Percentiles rank a stretch among this genome's conserved stretches.
These are phyloP conservation scores for Oryzaephilus surinamensis DNA, from an alignment of 1,140 invertebrate genomes.

Conservation along the genomic window DNA sequence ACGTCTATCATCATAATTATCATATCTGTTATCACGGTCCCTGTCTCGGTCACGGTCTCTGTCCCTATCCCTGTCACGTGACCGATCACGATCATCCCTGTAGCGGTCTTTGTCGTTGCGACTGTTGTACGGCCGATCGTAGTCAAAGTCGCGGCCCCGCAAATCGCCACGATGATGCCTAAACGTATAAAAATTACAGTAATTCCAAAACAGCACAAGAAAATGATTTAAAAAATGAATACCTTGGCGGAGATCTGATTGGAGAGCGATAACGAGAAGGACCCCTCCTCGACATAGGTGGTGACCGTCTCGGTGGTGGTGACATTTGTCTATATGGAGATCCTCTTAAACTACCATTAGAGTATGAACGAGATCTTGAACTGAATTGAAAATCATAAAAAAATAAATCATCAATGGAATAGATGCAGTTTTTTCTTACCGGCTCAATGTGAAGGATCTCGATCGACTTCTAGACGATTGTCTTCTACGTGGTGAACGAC, in stretches of 20 bases:
- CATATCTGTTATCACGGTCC: constrained; percentile 12
- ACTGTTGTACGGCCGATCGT: too few species aligned
- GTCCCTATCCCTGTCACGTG: constrained; percentile 5
- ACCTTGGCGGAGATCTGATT: constrained; percentile 42
- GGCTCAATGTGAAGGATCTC: constrained; percentile 40
- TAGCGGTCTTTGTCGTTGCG: constrained; percentile 8
- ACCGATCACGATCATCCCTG: constrained; percentile 12
- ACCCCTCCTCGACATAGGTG: constrained; percentile 20
- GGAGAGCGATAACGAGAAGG: constrained; percentile 42
- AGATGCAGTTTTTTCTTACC: constrained; percentile 32
- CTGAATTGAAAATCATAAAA: constrained; percentile 27
- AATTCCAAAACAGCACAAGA: neutral
- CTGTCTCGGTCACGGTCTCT: constrained; percentile 4
- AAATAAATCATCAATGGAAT: neutral
- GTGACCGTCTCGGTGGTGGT: constrained; percentile 20
- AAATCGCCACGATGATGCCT: constrained; percentile 12
- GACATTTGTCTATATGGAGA: too few species aligned
- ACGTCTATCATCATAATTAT: constrained; percentile 15
- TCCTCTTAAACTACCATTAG: constrained; percentile 20
- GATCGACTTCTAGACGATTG: constrained; percentile 34
- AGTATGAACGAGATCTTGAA: constrained; percentile 29
- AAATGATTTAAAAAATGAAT: constrained; percentile 3
- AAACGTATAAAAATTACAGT: constrained; percentile 5
- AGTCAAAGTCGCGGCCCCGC: constrained; percentile 15
- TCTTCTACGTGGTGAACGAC: constrained; percentile 29